Conservation (phyloP, 2,797 vertebrate species). For the Sebastes goodei region DNA sequence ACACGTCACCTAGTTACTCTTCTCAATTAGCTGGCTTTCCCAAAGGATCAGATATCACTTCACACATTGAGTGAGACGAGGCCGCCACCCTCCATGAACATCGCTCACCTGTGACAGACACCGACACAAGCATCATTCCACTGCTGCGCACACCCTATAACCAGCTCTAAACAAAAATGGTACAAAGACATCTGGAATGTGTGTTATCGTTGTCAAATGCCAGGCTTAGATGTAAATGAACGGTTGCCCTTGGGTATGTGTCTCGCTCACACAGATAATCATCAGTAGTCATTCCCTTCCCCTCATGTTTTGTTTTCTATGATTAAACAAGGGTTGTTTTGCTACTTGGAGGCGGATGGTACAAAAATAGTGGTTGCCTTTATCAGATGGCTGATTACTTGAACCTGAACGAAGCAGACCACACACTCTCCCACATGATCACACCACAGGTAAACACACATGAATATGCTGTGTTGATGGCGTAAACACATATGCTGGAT, state of each 20-base stretch:
- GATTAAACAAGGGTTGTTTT: slow-evolving; percentile 67
- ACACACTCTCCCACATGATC: slow-evolving; percentile 24
- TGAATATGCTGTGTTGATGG: neutral
- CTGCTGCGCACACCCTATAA: neutral
- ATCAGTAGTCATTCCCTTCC: slow-evolving; percentile 49
- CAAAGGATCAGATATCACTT: neutral
- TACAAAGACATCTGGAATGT: slow-evolving; percentile 40
- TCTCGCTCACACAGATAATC: slow-evolving; percentile 53
- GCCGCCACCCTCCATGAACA: neutral
- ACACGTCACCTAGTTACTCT: neutral
- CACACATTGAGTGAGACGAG: neutral
- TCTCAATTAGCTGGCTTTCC: neutral
- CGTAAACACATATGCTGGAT: neutral
- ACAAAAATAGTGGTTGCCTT: slow-evolving; percentile 64
- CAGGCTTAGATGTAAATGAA: slow-evolving; percentile 51
- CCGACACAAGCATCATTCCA: neutral
- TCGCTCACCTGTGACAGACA: slow-evolving; percentile 9
- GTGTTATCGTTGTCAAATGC: slow-evolving; percentile 50
- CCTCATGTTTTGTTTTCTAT: slow-evolving; percentile 52
- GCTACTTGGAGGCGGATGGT: slow-evolving; percentile 54
- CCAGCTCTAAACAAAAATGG: neutral
- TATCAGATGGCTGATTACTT: slow-evolving; percentile 68
- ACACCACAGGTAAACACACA: slow-evolving; percentile 22
- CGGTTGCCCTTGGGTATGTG: slow-evolving; percentile 26
- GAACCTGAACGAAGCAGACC: slow-evolving; percentile 54